Conservation (phyloP, 2,888 invertebrate genomes). For the Chaitophorus viminalis region DNA sequence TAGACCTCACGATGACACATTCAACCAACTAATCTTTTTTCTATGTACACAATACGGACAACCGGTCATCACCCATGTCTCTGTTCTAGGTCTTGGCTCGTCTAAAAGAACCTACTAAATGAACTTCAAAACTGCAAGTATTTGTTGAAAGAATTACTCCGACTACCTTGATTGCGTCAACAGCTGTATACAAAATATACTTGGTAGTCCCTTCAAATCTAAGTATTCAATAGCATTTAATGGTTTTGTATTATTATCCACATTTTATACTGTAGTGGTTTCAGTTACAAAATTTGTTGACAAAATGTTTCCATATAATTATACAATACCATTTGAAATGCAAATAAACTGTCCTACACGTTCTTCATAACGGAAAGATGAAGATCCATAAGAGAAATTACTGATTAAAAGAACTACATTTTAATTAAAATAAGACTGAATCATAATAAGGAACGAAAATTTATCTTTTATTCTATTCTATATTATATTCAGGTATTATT, state of each 20-base stretch:
- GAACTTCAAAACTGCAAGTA: background rate
- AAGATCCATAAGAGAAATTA: constrained; percentile 17
- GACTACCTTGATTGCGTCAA: background rate
- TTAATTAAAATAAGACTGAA: too few species aligned
- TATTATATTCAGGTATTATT: too few species aligned
- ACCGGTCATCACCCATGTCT: background rate
- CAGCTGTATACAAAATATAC: too few species aligned
- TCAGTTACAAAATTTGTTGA: constrained; percentile 25
- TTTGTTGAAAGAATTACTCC: background rate
- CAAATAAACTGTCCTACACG: constrained; percentile 9
- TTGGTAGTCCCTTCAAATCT: background rate
- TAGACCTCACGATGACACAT: too few species aligned
- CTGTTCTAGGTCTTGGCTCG: background rate
- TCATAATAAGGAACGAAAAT: too few species aligned
- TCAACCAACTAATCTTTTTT: too few species aligned
- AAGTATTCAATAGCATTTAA: constrained; percentile 23
- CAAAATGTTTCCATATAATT: constrained; percentile 10
- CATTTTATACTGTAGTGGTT: constrained; percentile 17
- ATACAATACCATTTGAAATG: constrained; percentile 7
- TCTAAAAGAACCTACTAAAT: background rate
- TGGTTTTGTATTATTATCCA: constrained; percentile 22
- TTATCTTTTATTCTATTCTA: too few species aligned
- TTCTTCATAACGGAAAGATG: constrained; percentile 1
- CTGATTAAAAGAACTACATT: too few species aligned
- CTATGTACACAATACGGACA: too few species aligned